Conservation (phyloP, 1,140 invertebrate species). For the Eupeodes corollae region DNA sequence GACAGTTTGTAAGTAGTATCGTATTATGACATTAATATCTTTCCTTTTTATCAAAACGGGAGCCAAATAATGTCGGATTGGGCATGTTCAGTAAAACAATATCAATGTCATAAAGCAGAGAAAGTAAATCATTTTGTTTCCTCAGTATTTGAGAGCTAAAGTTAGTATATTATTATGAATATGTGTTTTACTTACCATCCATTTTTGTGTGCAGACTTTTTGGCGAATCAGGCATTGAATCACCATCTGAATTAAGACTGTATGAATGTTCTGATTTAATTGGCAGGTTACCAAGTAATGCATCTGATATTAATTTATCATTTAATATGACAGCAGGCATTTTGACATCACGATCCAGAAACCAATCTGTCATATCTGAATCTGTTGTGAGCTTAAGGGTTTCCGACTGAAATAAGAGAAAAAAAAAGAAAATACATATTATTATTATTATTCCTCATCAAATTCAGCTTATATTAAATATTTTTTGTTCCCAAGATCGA, state of each 20-base stretch:
- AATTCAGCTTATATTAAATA: too few species aligned
- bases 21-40: too few species aligned
- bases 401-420: constrained; percentile 44
- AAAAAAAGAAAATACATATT: constrained; percentile 10
- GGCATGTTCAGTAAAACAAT: too few species aligned
- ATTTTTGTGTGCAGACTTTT: constrained; percentile 47
- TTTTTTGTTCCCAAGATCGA: too few species aligned
- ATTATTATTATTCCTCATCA: too few species aligned
- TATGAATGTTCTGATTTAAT: constrained; percentile 81
- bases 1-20: too few species aligned
- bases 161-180: too few species aligned
- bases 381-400: constrained; percentile 45
- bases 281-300: constrained; percentile 60
- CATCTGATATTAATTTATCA: constrained; percentile 82
- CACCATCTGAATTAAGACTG: constrained; percentile 56
- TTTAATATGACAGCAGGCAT: constrained; percentile 57
- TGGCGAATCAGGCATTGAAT: constrained; percentile 52
- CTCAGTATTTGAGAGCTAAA: too few species aligned
- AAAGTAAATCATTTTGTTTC: too few species aligned
- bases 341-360: constrained; percentile 42
- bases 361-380: constrained; percentile 45
- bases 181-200: constrained; percentile 50
- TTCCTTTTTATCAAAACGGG: too few species aligned
- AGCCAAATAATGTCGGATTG: too few species aligned
- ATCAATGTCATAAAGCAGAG: too few species aligned